Evolutionary conservation across 2,888 invertebrate genomes (phyloP), one percentile per base, ranked within the genome.

Genomic region (Netelia fuscicornis): DNA sequence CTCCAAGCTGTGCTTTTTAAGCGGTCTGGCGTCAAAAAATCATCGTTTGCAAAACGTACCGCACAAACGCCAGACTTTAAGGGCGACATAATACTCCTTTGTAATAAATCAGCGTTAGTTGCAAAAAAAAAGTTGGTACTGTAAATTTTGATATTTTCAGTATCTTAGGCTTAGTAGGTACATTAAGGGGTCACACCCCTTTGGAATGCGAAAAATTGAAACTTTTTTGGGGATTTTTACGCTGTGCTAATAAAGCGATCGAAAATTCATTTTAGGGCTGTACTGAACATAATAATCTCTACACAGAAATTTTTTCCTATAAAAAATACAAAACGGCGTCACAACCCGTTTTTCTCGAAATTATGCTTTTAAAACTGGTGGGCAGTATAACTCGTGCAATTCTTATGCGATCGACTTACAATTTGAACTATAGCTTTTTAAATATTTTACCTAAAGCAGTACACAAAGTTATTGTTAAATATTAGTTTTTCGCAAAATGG

Each of bases 1-100:
- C n/a, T n/a, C n/a, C n/a, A n/a, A 62, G 62, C 30, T 10, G 62
- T 62, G 37, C 62, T 62, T 62, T 62, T 62, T 30, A 62, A 62
- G n/a, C 62, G 37, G 8, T 37, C 62, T 5, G 62, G 62, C 37
- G 30, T 62, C 30, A 62, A 10, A 30, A 62, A 62, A 62, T 62
- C 37, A 30, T 62, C 62, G 37, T 30, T n/a, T 11, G 62, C 62
- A 30, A 62, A 62, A 62, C 37, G 62, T 13, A 10, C 25, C 11
- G 62, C 37, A 62, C 62, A 62, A 62, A 62, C 37, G 37, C 30
- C 62, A 62, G 62, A 30, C 62, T 62, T 62, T 2, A 62, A 11
- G 30, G 37, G 62, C 62, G 37, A 62, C n/a, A 37, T 62, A 13
- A 62, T 30, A 62, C 62, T 62, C 62, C 62, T 62, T 62, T 37